Evolutionary conservation across 2,113 vertebrate genomes (phyloP).

Genomic region (Corynorhinus townsendii): DNA sequence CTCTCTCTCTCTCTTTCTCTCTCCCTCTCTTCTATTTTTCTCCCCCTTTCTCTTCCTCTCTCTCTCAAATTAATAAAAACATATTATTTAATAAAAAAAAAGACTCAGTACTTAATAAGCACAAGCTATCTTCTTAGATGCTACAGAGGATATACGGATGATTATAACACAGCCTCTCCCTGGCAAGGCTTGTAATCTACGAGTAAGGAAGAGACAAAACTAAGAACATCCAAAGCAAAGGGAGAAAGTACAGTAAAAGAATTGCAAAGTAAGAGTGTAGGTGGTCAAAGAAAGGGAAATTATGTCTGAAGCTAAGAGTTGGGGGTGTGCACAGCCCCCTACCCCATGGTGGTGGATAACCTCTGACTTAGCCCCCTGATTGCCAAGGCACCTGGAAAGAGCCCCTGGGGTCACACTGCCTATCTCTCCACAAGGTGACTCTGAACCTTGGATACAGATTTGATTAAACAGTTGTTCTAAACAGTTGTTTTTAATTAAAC

Average conservation of each 20-base stretch:
- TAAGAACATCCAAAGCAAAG: not conserved
- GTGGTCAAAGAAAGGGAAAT: not conserved
- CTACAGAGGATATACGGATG: not conserved
- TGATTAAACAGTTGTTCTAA: not conserved
- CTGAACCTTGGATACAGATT: too few relatives aligned
- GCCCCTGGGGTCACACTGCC: fast-evolving
- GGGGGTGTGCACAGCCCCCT: too few relatives aligned
- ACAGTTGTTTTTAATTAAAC: not conserved
- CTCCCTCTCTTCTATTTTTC: too few relatives aligned
- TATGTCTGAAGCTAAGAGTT: not conserved
- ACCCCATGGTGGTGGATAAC: not conserved
- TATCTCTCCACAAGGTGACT: not conserved
- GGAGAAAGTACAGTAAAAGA: not conserved
- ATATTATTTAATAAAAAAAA: not conserved
- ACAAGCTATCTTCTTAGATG: not conserved
- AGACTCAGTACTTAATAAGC: not conserved
- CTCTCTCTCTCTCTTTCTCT: too few relatives aligned
- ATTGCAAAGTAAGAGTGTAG: too few relatives aligned
- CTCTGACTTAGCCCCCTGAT: not conserved
- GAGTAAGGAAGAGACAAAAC: not conserved
- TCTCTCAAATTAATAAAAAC: not conserved
- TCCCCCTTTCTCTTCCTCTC: too few relatives aligned
- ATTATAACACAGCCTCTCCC: not conserved
- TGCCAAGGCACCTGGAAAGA: not conserved
- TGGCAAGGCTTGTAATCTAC: not conserved